phyloP scores from a whole-genome alignment of 2,888 invertebrate genomes.

The Trissoscelio sp. region DNA sequence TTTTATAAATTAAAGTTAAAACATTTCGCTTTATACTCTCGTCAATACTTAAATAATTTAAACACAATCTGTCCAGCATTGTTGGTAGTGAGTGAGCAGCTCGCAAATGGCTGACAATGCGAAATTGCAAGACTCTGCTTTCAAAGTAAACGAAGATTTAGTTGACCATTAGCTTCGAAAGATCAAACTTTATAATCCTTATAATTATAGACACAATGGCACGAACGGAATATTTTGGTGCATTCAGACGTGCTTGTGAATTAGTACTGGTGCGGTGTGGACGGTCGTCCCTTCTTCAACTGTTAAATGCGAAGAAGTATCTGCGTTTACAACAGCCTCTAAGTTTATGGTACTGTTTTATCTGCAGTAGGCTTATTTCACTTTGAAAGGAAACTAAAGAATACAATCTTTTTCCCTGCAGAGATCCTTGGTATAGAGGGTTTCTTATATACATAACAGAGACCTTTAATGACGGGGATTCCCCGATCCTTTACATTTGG shows the following conservation, averaged over 20 bases:
- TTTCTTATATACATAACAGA: background rate
- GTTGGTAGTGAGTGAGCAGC: constrained; percentile 18
- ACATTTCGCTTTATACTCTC: too few relatives aligned
- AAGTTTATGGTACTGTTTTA: constrained; percentile 35
- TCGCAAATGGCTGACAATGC: constrained; percentile 10
- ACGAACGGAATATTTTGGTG: background rate
- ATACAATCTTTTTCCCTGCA: constrained; percentile 3
- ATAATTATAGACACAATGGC: constrained; percentile 45
- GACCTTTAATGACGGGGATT: constrained; percentile 10
- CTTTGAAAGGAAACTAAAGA: constrained; percentile 23
- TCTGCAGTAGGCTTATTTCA: constrained; percentile 11
- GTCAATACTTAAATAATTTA: too few relatives aligned
- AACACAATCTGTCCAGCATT: too few relatives aligned
- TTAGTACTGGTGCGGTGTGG: constrained; percentile 16
- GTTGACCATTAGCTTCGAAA: constrained; percentile 40
- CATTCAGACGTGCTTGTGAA: constrained; percentile 37
- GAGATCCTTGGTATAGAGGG: background rate
- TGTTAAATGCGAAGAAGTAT: constrained; percentile 25
- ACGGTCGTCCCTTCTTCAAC: constrained; percentile 3
- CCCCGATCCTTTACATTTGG: background rate
- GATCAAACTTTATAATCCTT: constrained; percentile 53
- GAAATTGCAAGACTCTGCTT: constrained; percentile 4
- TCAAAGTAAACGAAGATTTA: constrained; percentile 35
- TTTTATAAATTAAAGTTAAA: too few relatives aligned
- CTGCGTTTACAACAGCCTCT: constrained; percentile 21